These are phyloP conservation scores for Hyppa rectilinea DNA, from an alignment of 2,888 invertebrate species.

Conservation along the genomic window DNA sequence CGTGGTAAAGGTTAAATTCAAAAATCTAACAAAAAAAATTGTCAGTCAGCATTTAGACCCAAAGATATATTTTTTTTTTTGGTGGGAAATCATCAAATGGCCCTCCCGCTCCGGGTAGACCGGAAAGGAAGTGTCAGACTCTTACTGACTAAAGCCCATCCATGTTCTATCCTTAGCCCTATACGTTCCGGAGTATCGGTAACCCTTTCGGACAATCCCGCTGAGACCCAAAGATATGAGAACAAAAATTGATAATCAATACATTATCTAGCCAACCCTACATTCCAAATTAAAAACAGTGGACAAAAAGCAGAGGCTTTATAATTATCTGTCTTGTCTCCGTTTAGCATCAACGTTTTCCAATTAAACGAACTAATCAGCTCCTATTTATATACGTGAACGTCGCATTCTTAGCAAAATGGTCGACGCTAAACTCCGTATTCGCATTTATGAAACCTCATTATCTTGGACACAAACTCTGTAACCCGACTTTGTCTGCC, in stretches of 20 bases:
- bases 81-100: no score
- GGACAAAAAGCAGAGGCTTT: conserved; percentile 40
- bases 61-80: no score
- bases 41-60: no score
- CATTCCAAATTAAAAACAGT: not conserved
- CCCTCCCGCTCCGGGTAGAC: no score
- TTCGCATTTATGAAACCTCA: conserved; percentile 60
- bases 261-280: not conserved
- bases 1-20: no score
- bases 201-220: no score
- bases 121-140: no score
- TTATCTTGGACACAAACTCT: conserved; percentile 37
- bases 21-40: no score
- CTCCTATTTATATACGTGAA: conserved; percentile 53
- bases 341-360: conserved; percentile 57
- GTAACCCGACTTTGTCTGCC: not conserved
- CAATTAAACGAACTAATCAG: conserved; percentile 67
- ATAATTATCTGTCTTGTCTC: conserved; percentile 56
- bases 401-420: conserved; percentile 49
- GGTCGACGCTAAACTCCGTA: conserved; percentile 43
- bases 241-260: not conserved
- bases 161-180: no score
- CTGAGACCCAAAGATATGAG: not conserved
- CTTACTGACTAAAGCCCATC: no score
- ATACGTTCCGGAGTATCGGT: no score